Evolutionary conservation across 2,113 vertebrate species (phyloP).

Genomic region (Prunella himalayana): DNA sequence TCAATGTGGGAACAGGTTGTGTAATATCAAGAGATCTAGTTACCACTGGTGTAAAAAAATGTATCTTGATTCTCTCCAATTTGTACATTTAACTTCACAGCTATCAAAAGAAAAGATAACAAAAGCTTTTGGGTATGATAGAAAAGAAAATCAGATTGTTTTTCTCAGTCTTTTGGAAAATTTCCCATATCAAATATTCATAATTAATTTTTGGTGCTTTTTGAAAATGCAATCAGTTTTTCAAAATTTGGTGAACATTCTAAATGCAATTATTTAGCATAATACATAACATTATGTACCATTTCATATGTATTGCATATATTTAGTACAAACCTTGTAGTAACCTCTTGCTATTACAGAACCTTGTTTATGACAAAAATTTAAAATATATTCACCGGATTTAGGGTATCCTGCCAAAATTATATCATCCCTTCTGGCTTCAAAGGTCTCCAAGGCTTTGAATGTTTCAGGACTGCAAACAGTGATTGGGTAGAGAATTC

Average conservation of each 20-base stretch:
- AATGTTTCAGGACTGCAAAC: background rate
- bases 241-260: background rate
- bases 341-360: background rate
- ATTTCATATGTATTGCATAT: background rate
- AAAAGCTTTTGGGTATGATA: background rate
- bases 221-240: background rate
- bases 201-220: background rate
- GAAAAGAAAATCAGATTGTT: background rate
- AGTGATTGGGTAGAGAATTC: background rate
- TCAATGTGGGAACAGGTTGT: too few species aligned
- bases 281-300: too few species aligned
- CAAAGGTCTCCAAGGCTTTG: conserved; percentile 24
- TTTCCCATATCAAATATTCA: background rate
- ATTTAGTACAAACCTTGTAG: background rate
- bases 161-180: background rate
- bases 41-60: too few species aligned
- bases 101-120: background rate
- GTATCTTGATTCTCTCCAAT: too few species aligned
- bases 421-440: conserved; percentile 38
- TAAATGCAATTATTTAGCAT: background rate
- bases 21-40: too few species aligned
- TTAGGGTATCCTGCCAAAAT: conserved; percentile 37
- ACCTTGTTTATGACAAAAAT: background rate
- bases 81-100: background rate
- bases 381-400: background rate